These are phyloP conservation scores for Tyto alba DNA, from an alignment of 2,113 vertebrate species.

Conservation along the genomic window DNA sequence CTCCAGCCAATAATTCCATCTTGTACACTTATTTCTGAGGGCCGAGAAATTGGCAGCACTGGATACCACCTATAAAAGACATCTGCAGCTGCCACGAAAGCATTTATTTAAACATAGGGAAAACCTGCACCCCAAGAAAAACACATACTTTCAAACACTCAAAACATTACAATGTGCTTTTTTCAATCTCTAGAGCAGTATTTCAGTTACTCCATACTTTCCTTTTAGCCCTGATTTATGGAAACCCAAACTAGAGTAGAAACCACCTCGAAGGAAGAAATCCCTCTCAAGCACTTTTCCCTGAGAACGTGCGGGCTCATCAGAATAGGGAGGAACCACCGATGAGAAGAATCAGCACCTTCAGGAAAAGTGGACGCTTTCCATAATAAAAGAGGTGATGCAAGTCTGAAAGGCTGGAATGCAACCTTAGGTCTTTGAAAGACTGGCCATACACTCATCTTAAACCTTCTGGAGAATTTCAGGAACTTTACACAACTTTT, in stretches of 20 bases:
- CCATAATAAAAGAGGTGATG: neutral
- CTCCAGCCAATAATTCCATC: neutral
- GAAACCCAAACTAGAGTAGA: neutral
- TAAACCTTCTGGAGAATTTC: neutral
- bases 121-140: neutral
- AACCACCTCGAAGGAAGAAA: neutral
- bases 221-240: neutral
- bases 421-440: neutral
- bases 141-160: rapidly evolving
- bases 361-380: neutral
- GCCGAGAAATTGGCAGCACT: neutral
- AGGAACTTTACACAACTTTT: neutral
- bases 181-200: neutral
- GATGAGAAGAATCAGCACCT: neutral
- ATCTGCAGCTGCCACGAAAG: neutral
- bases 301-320: neutral
- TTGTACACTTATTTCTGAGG: neutral
- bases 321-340: neutral
- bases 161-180: neutral
- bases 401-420: neutral
- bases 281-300: neutral
- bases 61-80: neutral
- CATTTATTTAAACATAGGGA: neutral
- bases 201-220: neutral
- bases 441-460: neutral